phyloP scores from a whole-genome alignment of 2,888 invertebrate species.

The Ischnura elegans region DNA sequence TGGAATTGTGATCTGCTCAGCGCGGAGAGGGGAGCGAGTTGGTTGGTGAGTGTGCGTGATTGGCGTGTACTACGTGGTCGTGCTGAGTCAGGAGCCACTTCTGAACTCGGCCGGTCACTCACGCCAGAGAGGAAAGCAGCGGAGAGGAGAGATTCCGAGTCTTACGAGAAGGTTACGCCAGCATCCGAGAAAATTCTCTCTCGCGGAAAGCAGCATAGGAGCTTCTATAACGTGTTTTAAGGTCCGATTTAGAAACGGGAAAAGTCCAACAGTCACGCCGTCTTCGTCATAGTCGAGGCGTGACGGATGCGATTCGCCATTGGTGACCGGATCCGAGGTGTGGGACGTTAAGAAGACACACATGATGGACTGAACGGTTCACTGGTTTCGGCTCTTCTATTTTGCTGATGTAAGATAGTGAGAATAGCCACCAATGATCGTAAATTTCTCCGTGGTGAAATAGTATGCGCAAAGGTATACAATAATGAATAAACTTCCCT shows the following conservation, averaged over 20 bases:
- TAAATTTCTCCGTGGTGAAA: no score
- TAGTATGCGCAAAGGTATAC: no score
- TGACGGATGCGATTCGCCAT: constrained; percentile 4
- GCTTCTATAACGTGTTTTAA: not conserved
- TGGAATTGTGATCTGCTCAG: no score
- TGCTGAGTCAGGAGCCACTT: constrained; percentile 25
- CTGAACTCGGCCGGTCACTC: not conserved
- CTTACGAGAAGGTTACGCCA: constrained; percentile 31
- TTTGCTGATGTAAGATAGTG: no score
- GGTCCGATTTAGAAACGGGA: constrained; percentile 21
- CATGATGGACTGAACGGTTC: not conserved
- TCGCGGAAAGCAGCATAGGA: not conserved
- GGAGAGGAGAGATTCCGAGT: not conserved
- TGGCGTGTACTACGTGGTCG: not conserved
- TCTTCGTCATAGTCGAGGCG: constrained; percentile 15
- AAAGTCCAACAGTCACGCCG: not conserved
- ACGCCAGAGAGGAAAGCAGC: not conserved
- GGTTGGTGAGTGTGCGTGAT: no score
- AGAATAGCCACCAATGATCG: no score
- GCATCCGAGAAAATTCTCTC: constrained; percentile 13
- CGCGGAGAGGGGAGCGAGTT: no score
- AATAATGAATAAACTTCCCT: no score
- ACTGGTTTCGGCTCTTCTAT: not conserved
- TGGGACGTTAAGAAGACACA: not conserved
- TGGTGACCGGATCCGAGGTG: not conserved